A percentile compares a stretch with the other conserved stretches of the same genome.
phyloP scores from a whole-genome alignment of 2,888 invertebrate genomes.

The Dolichomitus sp. region DNA sequence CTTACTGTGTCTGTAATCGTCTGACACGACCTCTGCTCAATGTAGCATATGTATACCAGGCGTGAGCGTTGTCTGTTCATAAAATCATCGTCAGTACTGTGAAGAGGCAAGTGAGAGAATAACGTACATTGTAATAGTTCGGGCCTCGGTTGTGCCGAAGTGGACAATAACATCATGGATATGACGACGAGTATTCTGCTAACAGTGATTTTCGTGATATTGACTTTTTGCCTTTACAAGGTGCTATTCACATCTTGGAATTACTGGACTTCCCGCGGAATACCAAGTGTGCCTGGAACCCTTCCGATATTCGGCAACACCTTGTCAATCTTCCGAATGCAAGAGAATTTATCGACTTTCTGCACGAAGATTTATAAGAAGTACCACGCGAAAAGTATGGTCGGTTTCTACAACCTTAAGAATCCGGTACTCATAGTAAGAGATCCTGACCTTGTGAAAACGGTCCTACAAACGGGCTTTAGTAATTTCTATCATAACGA shows the following conservation, averaged over 20 bases:
- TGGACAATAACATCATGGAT: conserved; percentile 9
- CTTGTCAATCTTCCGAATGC: conserved; percentile 20
- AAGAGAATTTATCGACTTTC: conserved; percentile 23
- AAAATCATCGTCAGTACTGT: background rate
- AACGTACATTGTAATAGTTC: background rate
- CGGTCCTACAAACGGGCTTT: conserved; percentile 42
- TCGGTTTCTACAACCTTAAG: conserved; percentile 34
- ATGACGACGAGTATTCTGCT: conserved; percentile 15
- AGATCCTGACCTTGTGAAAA: conserved; percentile 40
- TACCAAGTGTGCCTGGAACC: conserved; percentile 42
- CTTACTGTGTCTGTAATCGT: background rate
- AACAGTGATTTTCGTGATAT: background rate
- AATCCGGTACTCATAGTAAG: conserved; percentile 23
- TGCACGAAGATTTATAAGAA: conserved; percentile 1
- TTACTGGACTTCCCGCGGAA: conserved; percentile 54
- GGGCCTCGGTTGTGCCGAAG: background rate
- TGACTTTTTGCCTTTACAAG: background rate
- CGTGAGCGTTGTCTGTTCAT: background rate
- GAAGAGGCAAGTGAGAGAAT: background rate
- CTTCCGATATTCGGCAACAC: conserved; percentile 61
- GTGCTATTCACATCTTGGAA: conserved; percentile 13
- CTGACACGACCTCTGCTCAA: background rate
- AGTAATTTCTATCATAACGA: conserved; percentile 13
- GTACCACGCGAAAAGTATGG: conserved; percentile 46
- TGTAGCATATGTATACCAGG: background rate